Conservation (phyloP, 2,797 vertebrate genomes). For the Thamnophis elegans region DNA sequence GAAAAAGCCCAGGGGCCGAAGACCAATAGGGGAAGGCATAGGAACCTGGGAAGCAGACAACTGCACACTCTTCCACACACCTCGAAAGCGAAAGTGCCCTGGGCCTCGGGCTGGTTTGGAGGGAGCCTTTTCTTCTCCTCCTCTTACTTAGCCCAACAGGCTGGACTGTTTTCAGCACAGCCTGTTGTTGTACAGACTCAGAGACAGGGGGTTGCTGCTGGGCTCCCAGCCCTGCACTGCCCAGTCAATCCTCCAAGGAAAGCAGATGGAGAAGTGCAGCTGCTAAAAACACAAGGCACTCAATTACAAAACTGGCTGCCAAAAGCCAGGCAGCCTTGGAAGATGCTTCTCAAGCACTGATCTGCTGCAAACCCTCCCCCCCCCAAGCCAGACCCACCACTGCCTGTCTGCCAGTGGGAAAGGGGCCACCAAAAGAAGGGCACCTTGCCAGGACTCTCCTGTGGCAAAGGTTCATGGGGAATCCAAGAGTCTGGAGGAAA, state of each 20-base stretch:
- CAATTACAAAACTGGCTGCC: neutral
- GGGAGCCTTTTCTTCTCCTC: neutral
- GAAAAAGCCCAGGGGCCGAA: neutral
- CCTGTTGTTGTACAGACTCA: neutral
- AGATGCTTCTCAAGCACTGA: neutral
- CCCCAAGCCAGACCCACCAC: neutral
- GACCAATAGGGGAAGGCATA: neutral
- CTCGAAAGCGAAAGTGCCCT: neutral
- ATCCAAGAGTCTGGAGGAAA: neutral
- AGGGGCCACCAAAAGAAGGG: neutral
- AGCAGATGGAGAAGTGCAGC: neutral
- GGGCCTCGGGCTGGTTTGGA: neutral
- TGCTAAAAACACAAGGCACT: neutral
- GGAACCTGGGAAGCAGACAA: neutral
- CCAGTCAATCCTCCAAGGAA: neutral
- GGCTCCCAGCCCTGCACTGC: neutral
- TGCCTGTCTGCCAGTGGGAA: neutral
- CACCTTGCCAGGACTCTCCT: neutral
- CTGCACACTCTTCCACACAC: neutral
- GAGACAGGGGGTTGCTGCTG: neutral
- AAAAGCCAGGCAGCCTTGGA: neutral
- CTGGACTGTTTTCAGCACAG: neutral
- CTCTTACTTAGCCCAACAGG: neutral
- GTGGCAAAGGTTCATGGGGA: neutral
- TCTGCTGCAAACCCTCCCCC: neutral